Conservation (phyloP, 2,113 vertebrate genomes). For the Microtus ochrogaster region DNA sequence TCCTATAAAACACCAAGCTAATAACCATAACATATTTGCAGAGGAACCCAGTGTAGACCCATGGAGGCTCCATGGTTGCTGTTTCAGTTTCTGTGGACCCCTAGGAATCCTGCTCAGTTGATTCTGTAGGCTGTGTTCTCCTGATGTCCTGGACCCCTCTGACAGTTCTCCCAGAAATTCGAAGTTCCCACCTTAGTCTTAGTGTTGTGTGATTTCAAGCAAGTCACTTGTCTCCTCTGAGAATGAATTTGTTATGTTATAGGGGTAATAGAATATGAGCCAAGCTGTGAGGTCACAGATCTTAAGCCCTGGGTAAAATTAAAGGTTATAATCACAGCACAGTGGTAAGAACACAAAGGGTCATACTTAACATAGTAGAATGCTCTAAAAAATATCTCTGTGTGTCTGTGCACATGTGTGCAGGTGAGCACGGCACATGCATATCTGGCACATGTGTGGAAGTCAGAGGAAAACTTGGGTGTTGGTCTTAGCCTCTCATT, state of each 20-base stretch:
- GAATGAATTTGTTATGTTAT: background rate
- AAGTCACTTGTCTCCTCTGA: conserved; percentile 6
- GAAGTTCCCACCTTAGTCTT: background rate
- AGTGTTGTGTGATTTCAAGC: background rate
- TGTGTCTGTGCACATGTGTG: background rate
- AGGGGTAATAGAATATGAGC: background rate
- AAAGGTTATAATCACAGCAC: background rate
- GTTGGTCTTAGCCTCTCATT: background rate
- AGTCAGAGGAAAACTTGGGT: background rate
- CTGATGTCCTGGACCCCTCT: background rate
- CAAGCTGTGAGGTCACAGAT: background rate
- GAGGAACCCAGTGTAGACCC: background rate
- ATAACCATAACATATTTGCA: background rate
- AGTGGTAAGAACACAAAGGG: background rate
- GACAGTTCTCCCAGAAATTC: background rate
- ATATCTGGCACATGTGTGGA: background rate
- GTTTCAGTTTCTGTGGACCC: background rate
- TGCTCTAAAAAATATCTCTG: background rate
- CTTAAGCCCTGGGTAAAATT: background rate
- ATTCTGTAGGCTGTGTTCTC: background rate
- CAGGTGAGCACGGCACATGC: no score
- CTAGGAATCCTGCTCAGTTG: background rate
- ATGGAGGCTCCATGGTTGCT: background rate
- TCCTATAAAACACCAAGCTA: background rate
- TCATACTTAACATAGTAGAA: background rate